Evolutionary conservation across 2,113 vertebrate genomes (phyloP), one percentile per base, ranked within the genome.

Genomic region (Corynorhinus townsendii): DNA sequence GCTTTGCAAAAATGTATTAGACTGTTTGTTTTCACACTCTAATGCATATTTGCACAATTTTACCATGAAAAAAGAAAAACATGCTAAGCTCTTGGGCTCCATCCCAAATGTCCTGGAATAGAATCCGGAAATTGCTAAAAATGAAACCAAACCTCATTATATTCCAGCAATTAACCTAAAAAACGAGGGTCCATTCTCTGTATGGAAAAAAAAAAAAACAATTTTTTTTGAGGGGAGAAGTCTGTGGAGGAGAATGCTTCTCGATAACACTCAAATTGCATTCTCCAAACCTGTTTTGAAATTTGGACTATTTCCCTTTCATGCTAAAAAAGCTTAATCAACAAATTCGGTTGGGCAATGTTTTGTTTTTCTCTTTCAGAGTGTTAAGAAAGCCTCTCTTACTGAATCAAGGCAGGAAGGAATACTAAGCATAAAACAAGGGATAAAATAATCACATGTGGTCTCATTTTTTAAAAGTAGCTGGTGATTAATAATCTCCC

Each of bases 11-110:
- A 98, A 98, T 98, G 98, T 99, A 98, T 99, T 99, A 98, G 98
- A 98, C 98, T 98, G 98, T 99, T 98, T 99, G 98, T 99, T 98
- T 98, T 99, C 98, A 99, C 98, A 99, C 98, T 99, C 98, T 98
- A 98, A 99, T 98, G 98, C 98, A 98, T 98, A 99, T 99, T 99
- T 99, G 98, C 98, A 99, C 98, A 99, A 99, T 99, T 99, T 99
- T 98, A 98, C 98, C 98, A 98, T 98, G 98, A 98, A 99, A 99
- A 99, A 99, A 98, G 98, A 98, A 99, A 99, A 99, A 98, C 98
- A 99, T 98, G 98, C 98, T 99, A 99, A 99, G 98, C 98, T 99
- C 98, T 98, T 99, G 98, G 98, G 98, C 98, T 98, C 97, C 97
- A 97, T 98, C 98, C 98, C 98, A 99, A 99, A 99, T 98, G 98